Percentiles rank a stretch among this genome's conserved stretches.
Conservation (phyloP, 92 coral and sea anemone species). For the Umimayanthus chanpuru region DNA sequence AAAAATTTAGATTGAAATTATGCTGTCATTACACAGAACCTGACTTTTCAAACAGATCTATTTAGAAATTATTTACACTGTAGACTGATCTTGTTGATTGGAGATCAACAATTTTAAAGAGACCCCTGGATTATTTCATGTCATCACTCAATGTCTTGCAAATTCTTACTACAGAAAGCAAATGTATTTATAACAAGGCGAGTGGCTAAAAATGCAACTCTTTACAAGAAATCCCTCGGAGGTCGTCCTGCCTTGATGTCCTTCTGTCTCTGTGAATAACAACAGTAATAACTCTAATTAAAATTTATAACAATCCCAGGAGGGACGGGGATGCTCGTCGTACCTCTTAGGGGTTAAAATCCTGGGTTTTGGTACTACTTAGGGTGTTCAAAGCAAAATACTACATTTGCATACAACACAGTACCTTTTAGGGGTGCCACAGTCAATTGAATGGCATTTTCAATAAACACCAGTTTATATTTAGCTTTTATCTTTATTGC, state of each 20-base stretch:
- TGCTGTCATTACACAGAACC: too few relatives aligned
- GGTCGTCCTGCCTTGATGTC: slow-evolving; percentile 38
- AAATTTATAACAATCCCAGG: too few relatives aligned
- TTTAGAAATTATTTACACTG: background rate
- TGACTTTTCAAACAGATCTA: too few relatives aligned
- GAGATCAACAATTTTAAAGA: background rate
- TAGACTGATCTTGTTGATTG: background rate
- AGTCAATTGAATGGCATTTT: too few relatives aligned
- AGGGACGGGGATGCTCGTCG: too few relatives aligned
- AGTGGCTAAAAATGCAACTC: background rate
- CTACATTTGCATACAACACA: too few relatives aligned
- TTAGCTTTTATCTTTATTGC: too few relatives aligned
- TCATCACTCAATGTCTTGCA: background rate
- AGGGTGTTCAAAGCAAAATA: too few relatives aligned
- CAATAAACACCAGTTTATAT: too few relatives aligned
- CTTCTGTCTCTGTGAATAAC: slow-evolving; percentile 29
- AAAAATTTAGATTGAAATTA: background rate
- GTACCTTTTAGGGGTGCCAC: too few relatives aligned
- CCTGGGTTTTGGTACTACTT: too few relatives aligned
- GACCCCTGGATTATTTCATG: background rate
- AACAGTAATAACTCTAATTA: background rate
- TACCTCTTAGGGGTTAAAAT: too few relatives aligned
- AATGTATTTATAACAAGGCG: background rate
- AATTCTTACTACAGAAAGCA: background rate
- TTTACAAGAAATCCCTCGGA: slow-evolving; percentile 34